Evolutionary conservation across 2,113 vertebrate species (phyloP).

Genomic region (Salminus brasiliensis): DNA sequence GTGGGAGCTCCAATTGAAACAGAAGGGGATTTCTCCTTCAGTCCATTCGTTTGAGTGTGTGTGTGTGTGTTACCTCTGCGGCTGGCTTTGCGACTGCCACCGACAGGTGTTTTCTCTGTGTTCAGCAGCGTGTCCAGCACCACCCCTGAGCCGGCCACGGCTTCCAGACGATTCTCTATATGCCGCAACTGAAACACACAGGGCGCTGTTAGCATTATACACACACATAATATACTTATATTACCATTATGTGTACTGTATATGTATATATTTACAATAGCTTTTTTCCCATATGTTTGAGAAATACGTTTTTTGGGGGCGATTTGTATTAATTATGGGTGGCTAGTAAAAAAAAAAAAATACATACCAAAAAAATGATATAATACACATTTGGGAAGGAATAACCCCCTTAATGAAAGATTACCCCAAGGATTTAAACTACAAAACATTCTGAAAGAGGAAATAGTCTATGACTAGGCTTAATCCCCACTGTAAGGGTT

Average conservation of each 20-base stretch:
- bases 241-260: not conserved
- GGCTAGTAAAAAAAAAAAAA: too few species aligned
- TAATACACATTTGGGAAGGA: too few species aligned
- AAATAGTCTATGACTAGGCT: not conserved
- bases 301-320: too few species aligned
- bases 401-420: too few species aligned
- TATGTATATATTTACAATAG: too few species aligned
- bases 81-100: slow-evolving; percentile 74
- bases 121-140: slow-evolving; percentile 85
- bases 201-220: too few species aligned
- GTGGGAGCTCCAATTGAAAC: not conserved
- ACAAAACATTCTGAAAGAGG: too few species aligned
- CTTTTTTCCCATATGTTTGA: too few species aligned
- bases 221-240: not conserved
- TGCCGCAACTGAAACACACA: slow-evolving; percentile 82
- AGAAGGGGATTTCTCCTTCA: not conserved
- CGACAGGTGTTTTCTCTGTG: slow-evolving; percentile 79
- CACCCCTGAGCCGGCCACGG: slow-evolving; percentile 80
- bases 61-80: slow-evolving; percentile 76
- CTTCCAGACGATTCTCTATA: slow-evolving; percentile 91
- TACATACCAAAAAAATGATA: too few species aligned
- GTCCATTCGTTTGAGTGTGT: not conserved
- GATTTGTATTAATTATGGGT: too few species aligned
- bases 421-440: too few species aligned
- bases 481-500: not conserved